Percentiles rank a stretch among this genome's conserved stretches.
These are phyloP conservation scores for Psylliodes chrysocephalus DNA, from an alignment of 2,888 invertebrate genomes.

Conservation along the genomic window DNA sequence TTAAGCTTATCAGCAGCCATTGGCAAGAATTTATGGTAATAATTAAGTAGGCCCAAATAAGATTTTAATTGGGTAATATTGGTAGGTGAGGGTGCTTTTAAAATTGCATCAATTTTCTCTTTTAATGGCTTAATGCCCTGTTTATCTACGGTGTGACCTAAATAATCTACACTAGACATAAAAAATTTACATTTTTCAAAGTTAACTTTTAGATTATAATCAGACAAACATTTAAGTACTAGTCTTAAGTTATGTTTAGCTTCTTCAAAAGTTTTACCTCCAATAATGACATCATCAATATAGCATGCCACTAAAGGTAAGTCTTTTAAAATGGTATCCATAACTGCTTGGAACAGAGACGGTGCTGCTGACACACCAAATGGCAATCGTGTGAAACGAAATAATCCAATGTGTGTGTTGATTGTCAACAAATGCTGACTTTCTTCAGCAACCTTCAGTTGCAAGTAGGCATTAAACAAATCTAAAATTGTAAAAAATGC, in stretches of 20 bases:
- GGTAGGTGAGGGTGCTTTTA: too few relatives aligned
- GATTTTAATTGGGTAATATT: too few relatives aligned
- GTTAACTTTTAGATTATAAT: neutral
- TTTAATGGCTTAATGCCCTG: too few relatives aligned
- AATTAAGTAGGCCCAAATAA: too few relatives aligned
- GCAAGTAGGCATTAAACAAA: neutral
- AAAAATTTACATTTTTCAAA: too few relatives aligned
- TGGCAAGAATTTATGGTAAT: too few relatives aligned
- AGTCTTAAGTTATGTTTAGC: neutral
- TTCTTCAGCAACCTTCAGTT: neutral
- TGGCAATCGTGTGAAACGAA: slow-evolving; percentile 6
- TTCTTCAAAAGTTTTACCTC: neutral
- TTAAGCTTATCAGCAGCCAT: too few relatives aligned
- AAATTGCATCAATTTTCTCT: too few relatives aligned
- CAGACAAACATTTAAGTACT: neutral
- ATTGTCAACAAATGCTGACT: slow-evolving; percentile 8
- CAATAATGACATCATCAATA: slow-evolving; percentile 7
- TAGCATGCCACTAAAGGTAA: slow-evolving; percentile 1
- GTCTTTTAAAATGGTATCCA: slow-evolving; percentile 11
- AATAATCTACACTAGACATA: too few relatives aligned
- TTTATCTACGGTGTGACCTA: too few relatives aligned
- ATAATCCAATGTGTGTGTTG: slow-evolving; percentile 6
- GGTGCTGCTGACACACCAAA: slow-evolving; percentile 13
- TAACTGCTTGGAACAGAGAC: slow-evolving; percentile 11
- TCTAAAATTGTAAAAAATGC: neutral